Evolutionary conservation across 1,140 invertebrate species (phyloP).

Genomic region (Adelges cooleyi): DNA sequence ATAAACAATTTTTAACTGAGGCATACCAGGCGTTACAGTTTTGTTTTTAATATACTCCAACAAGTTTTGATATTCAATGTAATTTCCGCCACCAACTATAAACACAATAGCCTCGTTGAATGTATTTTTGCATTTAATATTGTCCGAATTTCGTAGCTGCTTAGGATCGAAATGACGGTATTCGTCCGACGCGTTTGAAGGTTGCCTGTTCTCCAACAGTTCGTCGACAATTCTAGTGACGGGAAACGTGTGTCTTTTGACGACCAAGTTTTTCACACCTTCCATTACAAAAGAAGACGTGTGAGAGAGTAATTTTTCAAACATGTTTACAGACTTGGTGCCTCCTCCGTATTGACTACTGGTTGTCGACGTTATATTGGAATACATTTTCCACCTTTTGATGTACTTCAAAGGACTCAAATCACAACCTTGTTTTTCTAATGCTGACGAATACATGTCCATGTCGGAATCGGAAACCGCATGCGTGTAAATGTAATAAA

Average conservation of each 20-base stretch:
- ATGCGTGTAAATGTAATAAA: conserved; percentile 77
- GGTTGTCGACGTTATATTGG: conserved; percentile 61
- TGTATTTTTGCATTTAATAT: conserved; percentile 42
- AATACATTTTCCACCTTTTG: conserved; percentile 78
- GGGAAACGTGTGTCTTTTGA: conserved; percentile 90
- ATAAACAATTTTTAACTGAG: conserved; percentile 64
- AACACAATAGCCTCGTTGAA: conserved; percentile 88
- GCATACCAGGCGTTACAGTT: conserved; percentile 20
- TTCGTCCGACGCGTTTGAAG: conserved; percentile 45
- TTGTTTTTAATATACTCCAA: conserved; percentile 81
- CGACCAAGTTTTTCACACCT: conserved; percentile 97
- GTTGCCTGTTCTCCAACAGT: conserved; percentile 69
- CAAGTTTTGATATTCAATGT: conserved; percentile 98
- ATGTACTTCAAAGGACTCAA: conserved; percentile 71
- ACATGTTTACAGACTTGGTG: conserved; percentile 95
- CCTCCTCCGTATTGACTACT: conserved; percentile 78
- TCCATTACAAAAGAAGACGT: conserved; percentile 99
- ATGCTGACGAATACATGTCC: conserved; percentile 63
- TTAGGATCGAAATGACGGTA: conserved; percentile 90
- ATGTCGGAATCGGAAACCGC: conserved; percentile 68
- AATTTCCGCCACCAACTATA: conserved; percentile 95
- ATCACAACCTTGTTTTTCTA: conserved; percentile 75
- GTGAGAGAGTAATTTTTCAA: conserved; percentile 92
- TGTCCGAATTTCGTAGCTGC: conserved; percentile 60
- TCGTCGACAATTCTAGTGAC: conserved; percentile 85